Percentiles rank a stretch among this genome's conserved stretches.
These are phyloP conservation scores for Passer domesticus DNA, from an alignment of 2,113 vertebrate genomes.

Conservation along the genomic window DNA sequence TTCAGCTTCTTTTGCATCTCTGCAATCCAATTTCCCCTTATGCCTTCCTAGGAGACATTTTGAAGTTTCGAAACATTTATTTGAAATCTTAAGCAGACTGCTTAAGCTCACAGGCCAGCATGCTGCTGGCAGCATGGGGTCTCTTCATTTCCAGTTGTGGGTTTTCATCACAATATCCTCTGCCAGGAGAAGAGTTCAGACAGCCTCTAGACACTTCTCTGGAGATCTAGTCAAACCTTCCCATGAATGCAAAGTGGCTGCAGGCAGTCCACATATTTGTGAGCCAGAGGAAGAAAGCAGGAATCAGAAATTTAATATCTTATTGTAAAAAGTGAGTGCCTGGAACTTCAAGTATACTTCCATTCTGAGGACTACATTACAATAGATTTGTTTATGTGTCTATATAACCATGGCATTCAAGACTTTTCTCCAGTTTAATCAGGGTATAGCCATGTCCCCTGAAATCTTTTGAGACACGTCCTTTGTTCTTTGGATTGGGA, in stretches of 20 bases:
- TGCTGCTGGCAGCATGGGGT: background rate
- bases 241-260: background rate
- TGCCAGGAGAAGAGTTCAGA: background rate
- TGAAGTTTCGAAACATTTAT: background rate
- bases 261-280: background rate
- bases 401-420: background rate
- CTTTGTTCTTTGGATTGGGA: background rate
- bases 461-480: background rate
- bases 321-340: background rate
- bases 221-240: background rate
- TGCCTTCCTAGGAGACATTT: background rate
- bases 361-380: background rate
- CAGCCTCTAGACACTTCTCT: background rate
- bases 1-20: background rate
- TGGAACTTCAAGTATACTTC: background rate
- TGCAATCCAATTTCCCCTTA: background rate
- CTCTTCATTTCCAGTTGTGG: background rate
- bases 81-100: background rate
- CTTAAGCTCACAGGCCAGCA: background rate
- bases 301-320: background rate
- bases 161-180: background rate
- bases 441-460: background rate
- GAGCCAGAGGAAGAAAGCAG: background rate
- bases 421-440: background rate
- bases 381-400: background rate